Conservation (phyloP, 2,113 vertebrate species). For the Oryzias javanicus region DNA sequence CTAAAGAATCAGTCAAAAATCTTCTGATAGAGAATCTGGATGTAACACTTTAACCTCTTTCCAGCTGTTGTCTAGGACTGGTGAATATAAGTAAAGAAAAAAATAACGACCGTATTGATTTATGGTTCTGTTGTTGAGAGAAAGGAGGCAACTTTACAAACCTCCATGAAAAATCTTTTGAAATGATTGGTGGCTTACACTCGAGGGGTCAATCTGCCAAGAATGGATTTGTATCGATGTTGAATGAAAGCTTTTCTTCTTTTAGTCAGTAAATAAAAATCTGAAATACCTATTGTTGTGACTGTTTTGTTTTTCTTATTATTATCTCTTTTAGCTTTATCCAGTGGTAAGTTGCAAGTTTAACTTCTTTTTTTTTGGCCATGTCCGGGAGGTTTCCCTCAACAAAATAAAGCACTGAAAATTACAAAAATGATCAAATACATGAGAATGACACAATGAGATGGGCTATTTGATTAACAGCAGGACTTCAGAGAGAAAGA, state of each 20-base stretch:
- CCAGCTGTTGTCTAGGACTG: conserved; percentile 74
- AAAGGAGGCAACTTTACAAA: conserved; percentile 66
- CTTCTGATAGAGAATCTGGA: neutral
- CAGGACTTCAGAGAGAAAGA: no score
- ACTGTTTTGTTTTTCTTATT: neutral
- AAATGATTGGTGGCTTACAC: conserved; percentile 79
- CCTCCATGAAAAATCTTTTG: conserved; percentile 51
- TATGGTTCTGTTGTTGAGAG: conserved; percentile 71
- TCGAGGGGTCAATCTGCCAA: conserved; percentile 84
- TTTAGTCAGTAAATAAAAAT: conserved; percentile 99
- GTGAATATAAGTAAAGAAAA: conserved; percentile 79
- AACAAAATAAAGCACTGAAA: no score
- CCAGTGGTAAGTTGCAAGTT: no score
- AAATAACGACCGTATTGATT: conserved; percentile 71
- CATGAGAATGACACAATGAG: no score
- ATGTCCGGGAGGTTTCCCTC: no score
- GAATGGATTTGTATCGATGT: conserved; percentile 94
- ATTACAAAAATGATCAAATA: no score
- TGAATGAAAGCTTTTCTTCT: conserved; percentile 98
- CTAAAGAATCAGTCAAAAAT: neutral
- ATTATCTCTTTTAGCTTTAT: neutral
- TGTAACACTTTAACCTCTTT: conserved; percentile 23
- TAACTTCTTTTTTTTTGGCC: no score
- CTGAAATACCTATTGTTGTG: conserved; percentile 74
- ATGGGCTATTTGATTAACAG: no score